phyloP scores from a whole-genome alignment of 2,888 invertebrate species.

The Orchesella flavescens region DNA sequence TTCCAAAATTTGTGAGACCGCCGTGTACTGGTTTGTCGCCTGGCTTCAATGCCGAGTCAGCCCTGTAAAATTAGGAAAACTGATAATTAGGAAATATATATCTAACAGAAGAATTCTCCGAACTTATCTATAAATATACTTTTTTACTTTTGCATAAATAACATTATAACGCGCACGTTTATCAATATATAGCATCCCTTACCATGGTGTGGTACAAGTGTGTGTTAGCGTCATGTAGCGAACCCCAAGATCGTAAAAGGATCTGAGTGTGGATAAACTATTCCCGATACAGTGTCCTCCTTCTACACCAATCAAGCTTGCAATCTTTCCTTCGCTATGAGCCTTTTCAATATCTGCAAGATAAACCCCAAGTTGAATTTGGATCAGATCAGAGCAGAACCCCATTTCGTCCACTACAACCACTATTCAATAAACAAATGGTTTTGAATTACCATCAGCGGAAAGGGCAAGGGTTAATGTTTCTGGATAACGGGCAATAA shows the following conservation, averaged over 20 bases:
- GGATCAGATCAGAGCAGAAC: background rate
- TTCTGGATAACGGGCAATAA: conserved; percentile 77
- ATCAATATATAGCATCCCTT: no score
- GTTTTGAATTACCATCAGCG: conserved; percentile 74
- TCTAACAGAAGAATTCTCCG: no score
- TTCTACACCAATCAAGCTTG: conserved; percentile 76
- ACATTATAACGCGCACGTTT: no score
- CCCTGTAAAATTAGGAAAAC: conserved; percentile 75
- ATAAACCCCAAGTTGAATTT: background rate
- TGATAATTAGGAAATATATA: no score
- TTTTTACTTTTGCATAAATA: no score
- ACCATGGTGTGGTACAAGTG: conserved; percentile 93
- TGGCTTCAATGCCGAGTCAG: conserved; percentile 79
- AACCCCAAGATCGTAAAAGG: conserved; percentile 91
- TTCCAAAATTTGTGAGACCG: conserved; percentile 87
- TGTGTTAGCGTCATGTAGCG: conserved; percentile 93
- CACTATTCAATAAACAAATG: background rate
- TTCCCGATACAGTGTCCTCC: conserved; percentile 94
- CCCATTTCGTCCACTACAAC: background rate
- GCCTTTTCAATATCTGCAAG: conserved; percentile 75
- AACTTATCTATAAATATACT: no score
- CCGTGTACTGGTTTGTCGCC: conserved; percentile 80
- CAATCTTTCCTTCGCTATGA: conserved; percentile 77
- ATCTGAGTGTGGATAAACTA: conserved; percentile 89
- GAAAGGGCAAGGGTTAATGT: conserved; percentile 77